Percentiles rank a stretch among this genome's conserved stretches.
Evolutionary conservation across 2,113 vertebrate genomes (phyloP).

Genomic region (Nerophis ophidion): DNA sequence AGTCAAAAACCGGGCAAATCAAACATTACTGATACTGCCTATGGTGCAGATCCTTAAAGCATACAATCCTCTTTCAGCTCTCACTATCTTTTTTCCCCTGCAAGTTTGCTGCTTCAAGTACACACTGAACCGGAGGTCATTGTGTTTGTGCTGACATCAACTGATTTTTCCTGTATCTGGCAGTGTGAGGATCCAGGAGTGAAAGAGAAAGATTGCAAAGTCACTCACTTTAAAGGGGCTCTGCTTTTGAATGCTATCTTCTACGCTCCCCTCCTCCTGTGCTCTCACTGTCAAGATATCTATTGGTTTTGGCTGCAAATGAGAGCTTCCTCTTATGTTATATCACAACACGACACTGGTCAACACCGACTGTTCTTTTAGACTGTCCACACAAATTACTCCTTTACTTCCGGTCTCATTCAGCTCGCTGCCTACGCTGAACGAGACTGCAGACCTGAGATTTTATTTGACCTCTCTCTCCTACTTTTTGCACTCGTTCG

Average conservation of each 20-base stretch:
- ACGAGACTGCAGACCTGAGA: neutral
- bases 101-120: constrained; percentile 38
- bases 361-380: constrained; percentile 39
- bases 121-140: constrained; percentile 34
- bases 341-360: constrained; percentile 53
- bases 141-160: constrained; percentile 55
- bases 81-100: constrained; percentile 8
- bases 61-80: neutral
- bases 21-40: neutral
- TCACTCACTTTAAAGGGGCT: constrained; percentile 31
- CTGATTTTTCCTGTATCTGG: constrained; percentile 44
- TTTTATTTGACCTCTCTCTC: constrained; percentile 17
- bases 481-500: constrained; percentile 30
- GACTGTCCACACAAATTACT: constrained; percentile 49
- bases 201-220: constrained; percentile 31
- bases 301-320: constrained; percentile 25
- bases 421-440: constrained; percentile 1
- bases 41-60: neutral
- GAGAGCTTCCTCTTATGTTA: constrained; percentile 40
- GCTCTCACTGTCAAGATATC: constrained; percentile 27
- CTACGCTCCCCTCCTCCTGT: constrained; percentile 11
- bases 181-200: constrained; percentile 23
- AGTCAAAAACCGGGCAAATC: too few relatives aligned
- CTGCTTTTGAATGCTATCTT: constrained; percentile 22
- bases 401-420: constrained; percentile 16